Evolutionary conservation across 2,888 invertebrate species (phyloP), one percentile per base, ranked within the genome.

Genomic region (Lordiphosa fenestrarum): DNA sequence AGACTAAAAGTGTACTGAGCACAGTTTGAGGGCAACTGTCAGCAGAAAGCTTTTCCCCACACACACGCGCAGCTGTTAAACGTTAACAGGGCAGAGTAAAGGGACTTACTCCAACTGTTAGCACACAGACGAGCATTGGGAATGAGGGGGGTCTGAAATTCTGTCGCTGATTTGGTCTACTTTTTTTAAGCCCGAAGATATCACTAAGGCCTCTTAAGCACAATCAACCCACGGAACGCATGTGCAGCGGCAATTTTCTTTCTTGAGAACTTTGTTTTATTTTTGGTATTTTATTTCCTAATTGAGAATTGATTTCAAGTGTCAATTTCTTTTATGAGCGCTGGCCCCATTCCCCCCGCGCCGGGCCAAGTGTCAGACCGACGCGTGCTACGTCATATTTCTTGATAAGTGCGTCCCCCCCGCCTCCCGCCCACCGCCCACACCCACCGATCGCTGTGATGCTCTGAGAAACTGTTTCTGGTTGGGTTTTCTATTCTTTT

Each of bases 231-330:
- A 25, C 7, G 6, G 25, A 25, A 7, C 3, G 25, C 7, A 7
- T 25, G 25, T 25, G 15, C 15, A 25, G 25, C 25, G 25, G 25
- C 25, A 25, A 25, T 25, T 25, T 7, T 25, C 25, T 25, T 25
- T 25, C 25, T 25, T 25, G 25, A n/a, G n/a, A n/a, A n/a, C n/a
- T n/a, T n/a, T n/a, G n/a, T 46, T 61, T 64, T 25, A 25, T 49
- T 15, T 39, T 30, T 15, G n/a, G 19, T 12, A 44, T 40, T 30
- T 48, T 46, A 30, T 30, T 30, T 30, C 46, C 37, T 46, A 62
- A 52, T 58, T 61, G 56, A 21, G 60, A 67, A 81, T 77, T 73
- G 74, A 74, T 70, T 74, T 74, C 77, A 81, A 74, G 74, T 70
- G 73, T 70, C 53, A 64, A 63, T 70, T 52, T 47, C 52, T 42